Evolutionary conservation across 2,888 invertebrate species (phyloP).

Genomic region (Cremastinae sp.): DNA sequence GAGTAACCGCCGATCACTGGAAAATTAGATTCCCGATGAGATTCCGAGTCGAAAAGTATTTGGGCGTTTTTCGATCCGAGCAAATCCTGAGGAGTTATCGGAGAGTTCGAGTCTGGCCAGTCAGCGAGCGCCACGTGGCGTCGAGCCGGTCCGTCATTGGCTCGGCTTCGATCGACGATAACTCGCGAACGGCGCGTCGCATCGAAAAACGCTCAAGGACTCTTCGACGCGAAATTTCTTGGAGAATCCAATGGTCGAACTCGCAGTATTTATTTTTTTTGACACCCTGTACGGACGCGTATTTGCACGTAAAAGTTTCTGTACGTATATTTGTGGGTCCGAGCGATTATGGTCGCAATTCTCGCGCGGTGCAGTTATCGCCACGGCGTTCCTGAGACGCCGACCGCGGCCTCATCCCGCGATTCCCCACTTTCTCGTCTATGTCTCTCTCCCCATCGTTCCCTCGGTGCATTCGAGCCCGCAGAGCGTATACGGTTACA

Average conservation of each 20-base stretch:
- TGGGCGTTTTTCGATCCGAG: no score
- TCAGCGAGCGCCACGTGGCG: no score
- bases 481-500: constrained; percentile 52
- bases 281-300: neutral
- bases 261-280: neutral
- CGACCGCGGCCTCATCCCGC: constrained; percentile 8
- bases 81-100: no score
- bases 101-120: no score
- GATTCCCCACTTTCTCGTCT: constrained; percentile 16
- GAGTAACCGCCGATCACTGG: no score
- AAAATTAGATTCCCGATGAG: no score
- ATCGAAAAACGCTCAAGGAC: no score
- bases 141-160: no score
- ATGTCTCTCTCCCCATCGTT: neutral
- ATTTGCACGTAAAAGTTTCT: constrained; percentile 8
- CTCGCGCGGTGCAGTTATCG: constrained; percentile 59
- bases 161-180: neutral
- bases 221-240: no score
- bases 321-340: constrained; percentile 24
- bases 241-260: no score
- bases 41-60: no score
- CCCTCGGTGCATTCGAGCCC: constrained; percentile 35
- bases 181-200: neutral
- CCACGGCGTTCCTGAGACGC: constrained; percentile 47
- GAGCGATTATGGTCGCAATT: constrained; percentile 59